phyloP scores from a whole-genome alignment of 2,888 invertebrate genomes.

The Brenthis ino region DNA sequence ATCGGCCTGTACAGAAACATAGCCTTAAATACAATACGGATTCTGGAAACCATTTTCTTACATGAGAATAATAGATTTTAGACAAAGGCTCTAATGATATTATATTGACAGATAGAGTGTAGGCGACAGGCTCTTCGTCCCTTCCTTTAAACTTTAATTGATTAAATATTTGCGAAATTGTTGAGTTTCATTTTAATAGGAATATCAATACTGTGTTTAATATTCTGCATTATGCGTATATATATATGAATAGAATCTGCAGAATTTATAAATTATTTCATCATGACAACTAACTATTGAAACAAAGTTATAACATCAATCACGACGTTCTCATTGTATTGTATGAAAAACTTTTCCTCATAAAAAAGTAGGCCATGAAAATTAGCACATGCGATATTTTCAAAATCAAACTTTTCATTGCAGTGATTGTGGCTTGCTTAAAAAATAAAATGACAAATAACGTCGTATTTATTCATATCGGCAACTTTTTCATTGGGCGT shows the following conservation, averaged over 20 bases:
- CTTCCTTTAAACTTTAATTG: constrained; percentile 6
- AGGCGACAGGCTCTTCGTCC: constrained; percentile 1
- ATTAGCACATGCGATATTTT: not conserved
- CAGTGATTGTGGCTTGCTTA: not conserved
- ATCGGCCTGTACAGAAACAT: constrained; percentile 10
- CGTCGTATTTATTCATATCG: not conserved
- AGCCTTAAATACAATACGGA: constrained; percentile 19
- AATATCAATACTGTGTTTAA: too few species aligned
- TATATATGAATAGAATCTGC: too few species aligned
- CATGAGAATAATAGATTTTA: constrained; percentile 29
- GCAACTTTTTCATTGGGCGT: not conserved
- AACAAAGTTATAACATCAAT: constrained; percentile 10
- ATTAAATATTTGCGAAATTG: not conserved
- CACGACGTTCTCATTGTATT: not conserved
- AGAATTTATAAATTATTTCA: constrained; percentile 1
- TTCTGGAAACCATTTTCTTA: constrained; percentile 9
- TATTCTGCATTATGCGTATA: too few species aligned
- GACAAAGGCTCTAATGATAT: constrained; percentile 27
- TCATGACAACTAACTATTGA: not conserved
- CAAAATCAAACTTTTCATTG: constrained; percentile 5
- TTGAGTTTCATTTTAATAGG: not conserved
- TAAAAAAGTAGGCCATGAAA: constrained; percentile 13
- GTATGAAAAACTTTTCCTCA: constrained; percentile 3
- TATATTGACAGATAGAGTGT: constrained; percentile 12
- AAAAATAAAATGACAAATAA: constrained; percentile 1